These are phyloP conservation scores for Lasioglossum morio DNA, from an alignment of 2,888 invertebrate genomes.

Conservation along the genomic window DNA sequence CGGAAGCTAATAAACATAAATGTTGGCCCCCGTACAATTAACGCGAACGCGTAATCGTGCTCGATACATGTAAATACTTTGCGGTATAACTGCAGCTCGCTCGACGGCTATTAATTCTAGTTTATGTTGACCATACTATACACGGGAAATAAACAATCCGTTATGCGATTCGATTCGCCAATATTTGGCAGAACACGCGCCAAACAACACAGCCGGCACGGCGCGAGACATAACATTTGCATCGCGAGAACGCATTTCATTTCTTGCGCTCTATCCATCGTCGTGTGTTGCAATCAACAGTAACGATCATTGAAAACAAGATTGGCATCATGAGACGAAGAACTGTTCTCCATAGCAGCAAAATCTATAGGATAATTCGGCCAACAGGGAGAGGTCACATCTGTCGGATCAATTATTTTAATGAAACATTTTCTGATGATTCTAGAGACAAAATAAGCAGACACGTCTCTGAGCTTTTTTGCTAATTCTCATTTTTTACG, in stretches of 20 bases:
- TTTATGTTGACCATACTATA: constrained; percentile 45
- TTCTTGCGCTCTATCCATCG: constrained; percentile 21
- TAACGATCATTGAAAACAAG: neutral
- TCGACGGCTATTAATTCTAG: constrained; percentile 55
- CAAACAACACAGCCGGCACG: constrained; percentile 21
- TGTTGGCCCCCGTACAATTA: constrained; percentile 39
- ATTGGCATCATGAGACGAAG: neutral
- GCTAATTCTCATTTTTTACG: no score
- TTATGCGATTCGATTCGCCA: constrained; percentile 54
- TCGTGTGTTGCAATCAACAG: neutral
- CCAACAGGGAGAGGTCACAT: no score
- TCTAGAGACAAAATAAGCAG: no score
- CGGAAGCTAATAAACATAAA: constrained; percentile 21
- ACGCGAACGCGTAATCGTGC: constrained; percentile 31
- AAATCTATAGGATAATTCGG: neutral
- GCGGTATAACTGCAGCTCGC: constrained; percentile 55
- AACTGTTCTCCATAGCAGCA: neutral
- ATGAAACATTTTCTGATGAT: no score
- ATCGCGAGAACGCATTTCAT: constrained; percentile 24
- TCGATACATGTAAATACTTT: constrained; percentile 51
- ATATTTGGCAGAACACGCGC: constrained; percentile 45
- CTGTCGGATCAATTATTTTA: no score
- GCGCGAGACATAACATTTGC: constrained; percentile 18
- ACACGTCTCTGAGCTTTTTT: no score
- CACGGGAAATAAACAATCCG: constrained; percentile 57